A percentile compares a stretch with the other conserved stretches of the same genome.
Evolutionary conservation across 2,113 vertebrate genomes (phyloP).

Genomic region (Nymphicus hollandicus): DNA sequence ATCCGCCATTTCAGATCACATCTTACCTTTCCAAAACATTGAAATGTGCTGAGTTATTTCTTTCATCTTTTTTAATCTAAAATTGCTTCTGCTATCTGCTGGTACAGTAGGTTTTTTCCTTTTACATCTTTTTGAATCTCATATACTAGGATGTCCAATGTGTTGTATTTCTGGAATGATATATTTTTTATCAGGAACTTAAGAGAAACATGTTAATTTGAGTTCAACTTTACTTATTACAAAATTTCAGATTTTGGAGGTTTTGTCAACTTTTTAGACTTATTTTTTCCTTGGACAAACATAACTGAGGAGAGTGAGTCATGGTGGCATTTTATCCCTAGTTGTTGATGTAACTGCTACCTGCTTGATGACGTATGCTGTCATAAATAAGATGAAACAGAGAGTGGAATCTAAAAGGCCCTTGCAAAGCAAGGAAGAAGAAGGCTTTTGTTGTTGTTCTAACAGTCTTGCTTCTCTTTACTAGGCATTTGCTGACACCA

Average conservation of each 20-base stretch:
- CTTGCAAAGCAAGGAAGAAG: neutral
- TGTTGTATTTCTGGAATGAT: neutral
- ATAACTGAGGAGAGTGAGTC: neutral
- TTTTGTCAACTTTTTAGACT: fast-evolving
- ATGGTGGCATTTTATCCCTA: neutral
- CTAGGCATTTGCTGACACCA: neutral
- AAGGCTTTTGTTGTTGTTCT: neutral
- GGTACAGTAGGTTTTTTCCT: fast-evolving
- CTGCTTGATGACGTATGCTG: neutral
- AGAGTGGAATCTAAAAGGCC: neutral
- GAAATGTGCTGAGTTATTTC: neutral
- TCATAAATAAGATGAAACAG: neutral
- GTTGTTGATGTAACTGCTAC: neutral
- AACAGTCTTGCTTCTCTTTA: neutral
- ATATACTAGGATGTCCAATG: neutral
- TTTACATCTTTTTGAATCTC: neutral
- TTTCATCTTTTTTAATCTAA: neutral
- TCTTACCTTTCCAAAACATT: neutral
- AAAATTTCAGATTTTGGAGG: neutral
- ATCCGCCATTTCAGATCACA: neutral
- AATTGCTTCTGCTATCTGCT: neutral
- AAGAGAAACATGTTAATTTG: neutral
- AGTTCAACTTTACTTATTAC: neutral
- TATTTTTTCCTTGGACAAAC: neutral
- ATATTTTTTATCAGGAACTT: neutral